A percentile compares a stretch with the other conserved stretches of the same genome.
Evolutionary conservation across 2,797 vertebrate species (phyloP).

Genomic region (Sarcophilus harrisii): DNA sequence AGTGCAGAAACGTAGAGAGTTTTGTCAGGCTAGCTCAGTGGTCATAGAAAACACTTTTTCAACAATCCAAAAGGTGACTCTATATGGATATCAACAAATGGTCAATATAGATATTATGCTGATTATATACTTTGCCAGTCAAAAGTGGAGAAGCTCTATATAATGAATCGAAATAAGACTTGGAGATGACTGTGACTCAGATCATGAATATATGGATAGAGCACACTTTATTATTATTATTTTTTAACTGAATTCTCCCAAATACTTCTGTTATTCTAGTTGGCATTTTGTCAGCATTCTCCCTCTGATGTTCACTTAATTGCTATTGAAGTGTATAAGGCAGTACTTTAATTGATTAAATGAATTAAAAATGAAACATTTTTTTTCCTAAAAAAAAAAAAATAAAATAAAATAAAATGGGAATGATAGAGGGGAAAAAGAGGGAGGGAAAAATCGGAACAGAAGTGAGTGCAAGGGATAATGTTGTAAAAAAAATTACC

Average conservation of each 20-base stretch:
- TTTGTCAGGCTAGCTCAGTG: not conserved
- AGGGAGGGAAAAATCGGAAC: no score
- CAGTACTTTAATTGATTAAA: not conserved
- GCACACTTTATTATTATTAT: not conserved
- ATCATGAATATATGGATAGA: not conserved
- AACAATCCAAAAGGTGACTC: not conserved
- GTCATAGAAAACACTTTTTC: not conserved
- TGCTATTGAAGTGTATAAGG: not conserved
- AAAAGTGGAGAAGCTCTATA: not conserved
- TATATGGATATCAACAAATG: not conserved
- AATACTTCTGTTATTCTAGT: conserved; percentile 10
- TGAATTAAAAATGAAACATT: not conserved
- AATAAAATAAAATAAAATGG: no score
- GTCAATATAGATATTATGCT: not conserved
- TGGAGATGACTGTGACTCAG: not conserved
- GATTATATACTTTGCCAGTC: not conserved
- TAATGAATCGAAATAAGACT: not conserved
- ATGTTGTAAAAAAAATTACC: no score
- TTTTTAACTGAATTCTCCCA: not conserved
- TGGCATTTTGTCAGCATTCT: not conserved
- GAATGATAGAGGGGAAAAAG: no score
- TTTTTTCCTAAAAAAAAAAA: no score
- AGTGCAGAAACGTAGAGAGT: not conserved
- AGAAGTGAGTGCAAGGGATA: no score
- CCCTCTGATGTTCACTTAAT: not conserved